These are phyloP conservation scores for Trilocha varians DNA, from an alignment of 2,888 invertebrate species.

Conservation along the genomic window DNA sequence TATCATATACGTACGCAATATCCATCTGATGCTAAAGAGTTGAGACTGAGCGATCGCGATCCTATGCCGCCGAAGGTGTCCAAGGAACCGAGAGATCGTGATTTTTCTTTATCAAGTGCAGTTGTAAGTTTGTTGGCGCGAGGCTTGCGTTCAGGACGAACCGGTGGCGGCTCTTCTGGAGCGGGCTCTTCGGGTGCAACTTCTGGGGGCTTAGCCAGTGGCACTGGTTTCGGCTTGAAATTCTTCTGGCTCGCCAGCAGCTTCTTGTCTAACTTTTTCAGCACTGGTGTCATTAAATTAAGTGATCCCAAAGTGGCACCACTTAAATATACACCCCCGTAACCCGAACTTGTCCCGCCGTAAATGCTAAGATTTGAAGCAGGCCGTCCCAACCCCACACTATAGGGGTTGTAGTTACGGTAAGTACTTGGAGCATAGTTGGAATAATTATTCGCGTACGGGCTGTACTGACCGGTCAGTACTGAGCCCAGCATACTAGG, in stretches of 20 bases:
- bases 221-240: slow-evolving; percentile 60
- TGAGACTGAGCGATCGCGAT: slow-evolving; percentile 76
- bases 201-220: slow-evolving; percentile 43
- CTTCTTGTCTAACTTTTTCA: slow-evolving; percentile 64
- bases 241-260: slow-evolving; percentile 64
- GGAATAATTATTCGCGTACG: slow-evolving; percentile 50
- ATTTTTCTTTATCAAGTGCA: slow-evolving; percentile 51
- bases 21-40: slow-evolving; percentile 85
- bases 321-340: slow-evolving; percentile 79
- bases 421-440: slow-evolving; percentile 50
- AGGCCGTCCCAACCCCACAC: slow-evolving; percentile 52
- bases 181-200: slow-evolving; percentile 17
- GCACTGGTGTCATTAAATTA: slow-evolving; percentile 71
- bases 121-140: slow-evolving; percentile 31
- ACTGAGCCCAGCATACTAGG: slow-evolving; percentile 59
- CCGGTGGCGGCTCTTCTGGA: slow-evolving; percentile 31
- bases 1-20: slow-evolving; percentile 87
- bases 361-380: slow-evolving; percentile 65
- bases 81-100: slow-evolving; percentile 54
- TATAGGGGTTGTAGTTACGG: slow-evolving; percentile 63
- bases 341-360: slow-evolving; percentile 77
- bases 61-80: slow-evolving; percentile 44
- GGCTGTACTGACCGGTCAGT: slow-evolving; percentile 50
- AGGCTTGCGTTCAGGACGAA: slow-evolving; percentile 52
- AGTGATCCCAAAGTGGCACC: slow-evolving; percentile 71